These are phyloP conservation scores for Brachyptera putata DNA, from an alignment of 2,888 invertebrate genomes.

Conservation along the genomic window DNA sequence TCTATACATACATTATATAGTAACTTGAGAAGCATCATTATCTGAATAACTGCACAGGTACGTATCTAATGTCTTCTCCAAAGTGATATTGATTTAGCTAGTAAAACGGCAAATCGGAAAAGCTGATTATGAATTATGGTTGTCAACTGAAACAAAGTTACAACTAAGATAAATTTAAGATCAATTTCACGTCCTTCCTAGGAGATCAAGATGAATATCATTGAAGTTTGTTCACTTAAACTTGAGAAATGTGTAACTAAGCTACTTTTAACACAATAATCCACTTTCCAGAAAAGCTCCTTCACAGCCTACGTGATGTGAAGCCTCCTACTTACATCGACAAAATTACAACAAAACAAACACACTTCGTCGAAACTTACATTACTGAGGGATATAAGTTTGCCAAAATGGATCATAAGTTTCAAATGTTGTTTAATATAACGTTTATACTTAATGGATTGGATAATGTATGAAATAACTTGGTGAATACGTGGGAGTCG, in stretches of 20 bases:
- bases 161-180: background rate
- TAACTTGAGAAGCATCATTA: too few species aligned
- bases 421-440: background rate
- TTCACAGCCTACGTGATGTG: background rate
- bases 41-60: too few species aligned
- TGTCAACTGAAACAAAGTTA: background rate
- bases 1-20: too few species aligned
- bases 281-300: slow-evolving; percentile 10
- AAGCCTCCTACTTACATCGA: background rate
- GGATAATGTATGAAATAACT: background rate
- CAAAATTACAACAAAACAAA: background rate
- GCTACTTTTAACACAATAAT: slow-evolving; percentile 22
- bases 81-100: too few species aligned
- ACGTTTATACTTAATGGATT: slow-evolving; percentile 7
- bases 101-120: too few species aligned
- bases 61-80: too few species aligned
- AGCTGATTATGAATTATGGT: background rate
- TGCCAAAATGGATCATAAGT: slow-evolving; percentile 18
- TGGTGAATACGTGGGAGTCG: background rate
- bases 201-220: slow-evolving; percentile 12
- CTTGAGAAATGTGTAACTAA: slow-evolving; percentile 22
- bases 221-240: background rate
- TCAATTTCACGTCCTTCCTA: background rate
- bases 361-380: background rate
- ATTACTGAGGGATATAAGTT: slow-evolving; percentile 18